Evolutionary conservation across 1,140 invertebrate species (phyloP).

Genomic region (Drosophila teissieri): DNA sequence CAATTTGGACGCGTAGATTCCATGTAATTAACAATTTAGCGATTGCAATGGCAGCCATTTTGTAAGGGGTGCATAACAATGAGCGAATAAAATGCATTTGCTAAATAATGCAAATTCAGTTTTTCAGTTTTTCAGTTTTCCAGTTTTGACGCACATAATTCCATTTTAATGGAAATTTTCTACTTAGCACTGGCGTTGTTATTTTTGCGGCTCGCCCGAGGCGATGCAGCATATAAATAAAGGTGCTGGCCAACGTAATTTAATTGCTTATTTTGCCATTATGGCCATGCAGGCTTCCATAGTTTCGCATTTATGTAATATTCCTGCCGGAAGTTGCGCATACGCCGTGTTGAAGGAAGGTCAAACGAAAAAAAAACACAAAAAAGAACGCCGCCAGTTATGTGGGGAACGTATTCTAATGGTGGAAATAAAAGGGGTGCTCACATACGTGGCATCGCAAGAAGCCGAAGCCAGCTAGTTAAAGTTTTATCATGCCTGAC

Average conservation of each 20-base stretch:
- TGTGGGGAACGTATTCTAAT: conserved; percentile 26
- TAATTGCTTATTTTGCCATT: conserved; percentile 72
- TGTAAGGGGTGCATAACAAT: conserved; percentile 43
- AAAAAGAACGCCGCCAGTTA: conserved; percentile 51
- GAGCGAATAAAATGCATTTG: conserved; percentile 23
- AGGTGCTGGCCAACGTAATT: conserved; percentile 64
- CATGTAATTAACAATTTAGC: conserved; percentile 78
- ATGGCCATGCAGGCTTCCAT: conserved; percentile 10
- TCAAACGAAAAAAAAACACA: conserved; percentile 44
- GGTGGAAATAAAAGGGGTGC: conserved; percentile 1
- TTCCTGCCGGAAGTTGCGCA: conserved; percentile 68
- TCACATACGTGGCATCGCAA: conserved; percentile 2
- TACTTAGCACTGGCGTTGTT: conserved; percentile 30
- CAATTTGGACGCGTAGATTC: conserved; percentile 50
- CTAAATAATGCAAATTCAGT: conserved; percentile 74
- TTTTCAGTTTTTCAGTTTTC: no score
- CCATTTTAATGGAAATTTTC: conserved; percentile 71
- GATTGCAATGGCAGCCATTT: conserved; percentile 61
- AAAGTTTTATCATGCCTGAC: conserved; percentile 3
- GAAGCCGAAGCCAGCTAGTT: conserved; percentile 24
- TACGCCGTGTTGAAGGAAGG: conserved; percentile 63
- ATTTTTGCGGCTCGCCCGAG: conserved; percentile 25
- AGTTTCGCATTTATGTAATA: conserved; percentile 18
- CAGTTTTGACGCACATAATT: conserved; percentile 73
- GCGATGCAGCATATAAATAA: conserved; percentile 73